Conservation (phyloP, 37 sponge, comb jelly and placozoan species). For the Tethya wilhelma region DNA sequence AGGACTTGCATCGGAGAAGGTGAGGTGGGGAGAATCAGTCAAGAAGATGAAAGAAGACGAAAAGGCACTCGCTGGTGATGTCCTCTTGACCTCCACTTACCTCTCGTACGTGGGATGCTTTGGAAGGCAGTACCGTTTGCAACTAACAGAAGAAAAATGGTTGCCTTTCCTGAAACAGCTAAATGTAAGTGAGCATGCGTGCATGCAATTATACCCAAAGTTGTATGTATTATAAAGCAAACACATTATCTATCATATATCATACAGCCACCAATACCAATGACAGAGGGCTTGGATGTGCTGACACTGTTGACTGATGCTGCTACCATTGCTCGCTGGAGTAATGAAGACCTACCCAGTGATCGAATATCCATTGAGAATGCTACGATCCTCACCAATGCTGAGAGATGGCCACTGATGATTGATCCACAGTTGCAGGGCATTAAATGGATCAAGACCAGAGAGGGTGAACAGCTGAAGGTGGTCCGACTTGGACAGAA, state of each 20-base stretch:
- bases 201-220: background rate
- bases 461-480: conserved; percentile 86
- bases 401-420: conserved; percentile 98
- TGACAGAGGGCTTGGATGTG: conserved; percentile 90
- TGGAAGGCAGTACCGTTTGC: conserved; percentile 73
- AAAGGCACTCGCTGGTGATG: conserved; percentile 99
- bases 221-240: background rate
- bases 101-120: conserved; percentile 98
- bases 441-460: conserved; percentile 98
- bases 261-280: conserved; percentile 81
- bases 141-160: conserved; percentile 82
- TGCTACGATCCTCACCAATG: conserved; percentile 95
- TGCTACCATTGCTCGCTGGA: conserved; percentile 93
- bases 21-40: conserved; percentile 94
- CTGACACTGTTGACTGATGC: conserved; percentile 89
- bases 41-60: conserved; percentile 79
- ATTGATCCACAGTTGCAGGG: conserved; percentile 99
- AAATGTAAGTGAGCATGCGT: conserved; percentile 38
- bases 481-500: conserved; percentile 91
- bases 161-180: conserved; percentile 74
- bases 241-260: background rate
- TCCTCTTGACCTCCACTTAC: conserved; percentile 90
- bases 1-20: conserved; percentile 94
- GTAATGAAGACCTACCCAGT: conserved; percentile 94
- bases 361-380: conserved; percentile 99